Conservation (phyloP, 2,113 vertebrate genomes). For the Peromyscus californicus region DNA sequence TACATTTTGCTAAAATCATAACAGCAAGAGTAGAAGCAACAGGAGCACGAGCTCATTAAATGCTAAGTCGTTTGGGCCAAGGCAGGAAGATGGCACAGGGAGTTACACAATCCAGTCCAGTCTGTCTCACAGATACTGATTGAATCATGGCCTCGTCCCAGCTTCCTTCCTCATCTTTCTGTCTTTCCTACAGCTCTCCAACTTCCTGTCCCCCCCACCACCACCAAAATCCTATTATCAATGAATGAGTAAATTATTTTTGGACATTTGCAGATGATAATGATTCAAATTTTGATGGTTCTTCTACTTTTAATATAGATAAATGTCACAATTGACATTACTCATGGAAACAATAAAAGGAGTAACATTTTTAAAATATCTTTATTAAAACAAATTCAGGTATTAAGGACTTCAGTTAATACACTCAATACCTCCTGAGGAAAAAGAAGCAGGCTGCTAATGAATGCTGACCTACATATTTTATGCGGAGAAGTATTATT, state of each 20-base stretch:
- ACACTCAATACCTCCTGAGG: background rate
- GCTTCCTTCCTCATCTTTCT: constrained; percentile 67
- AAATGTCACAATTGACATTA: constrained; percentile 10
- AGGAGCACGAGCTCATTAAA: constrained; percentile 88
- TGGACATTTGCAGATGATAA: constrained; percentile 23
- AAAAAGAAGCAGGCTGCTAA: constrained; percentile 25
- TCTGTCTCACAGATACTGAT: constrained; percentile 78
- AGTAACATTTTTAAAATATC: background rate
- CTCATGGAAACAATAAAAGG: constrained; percentile 58
- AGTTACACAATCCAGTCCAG: constrained; percentile 80
- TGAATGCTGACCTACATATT: constrained; percentile 3
- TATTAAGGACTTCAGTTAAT: background rate
- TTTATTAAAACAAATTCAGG: constrained; percentile 14
- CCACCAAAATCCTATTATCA: background rate
- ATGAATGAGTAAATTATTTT: constrained; percentile 3
- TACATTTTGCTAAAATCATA: constrained; percentile 90
- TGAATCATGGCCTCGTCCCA: constrained; percentile 60
- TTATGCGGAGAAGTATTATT: background rate
- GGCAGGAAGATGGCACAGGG: constrained; percentile 74
- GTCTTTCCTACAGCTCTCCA: background rate
- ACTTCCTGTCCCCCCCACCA: background rate
- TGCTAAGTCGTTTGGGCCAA: constrained; percentile 86
- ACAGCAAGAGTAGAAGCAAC: constrained; percentile 86
- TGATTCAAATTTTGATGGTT: constrained; percentile 37
- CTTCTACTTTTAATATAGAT: constrained; percentile 49